Evolutionary conservation across 1,140 invertebrate species (phyloP), one percentile per base, ranked within the genome.

Genomic region (Brachionus koreanus): DNA sequence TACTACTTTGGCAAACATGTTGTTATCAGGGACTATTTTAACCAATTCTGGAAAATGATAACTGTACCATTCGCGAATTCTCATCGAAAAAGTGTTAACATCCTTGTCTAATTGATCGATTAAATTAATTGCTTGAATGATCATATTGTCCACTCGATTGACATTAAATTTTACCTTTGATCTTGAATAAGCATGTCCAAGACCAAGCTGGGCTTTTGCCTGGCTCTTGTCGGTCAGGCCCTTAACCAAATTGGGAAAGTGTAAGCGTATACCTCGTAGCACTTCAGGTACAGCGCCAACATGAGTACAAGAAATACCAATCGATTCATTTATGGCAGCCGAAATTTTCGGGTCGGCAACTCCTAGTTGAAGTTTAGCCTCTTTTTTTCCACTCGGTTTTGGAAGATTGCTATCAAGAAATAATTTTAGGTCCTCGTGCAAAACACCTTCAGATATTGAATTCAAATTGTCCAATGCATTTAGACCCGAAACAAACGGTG

Each of bases 11-110:
- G 95, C 94, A 88, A 95, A 99, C 83, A 93, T 91, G 86, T 97
- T 94, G 87, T 98, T 98, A 84, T 99, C 98, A 12, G 95, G 93
- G 0, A 98, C 93, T 84, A 99, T 94, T 90, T 96, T 97, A 3
- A 94, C 91, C 84, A 99, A 91, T 91, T 99, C 98, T 90, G 98
- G 98, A 89, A 98, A 99, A 88, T 99, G 97, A 87, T 98, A 99
- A 0, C 96, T 96, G 87, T 98, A 99, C 91, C 91, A 91, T 85
- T 91, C 91, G 83, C 90, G 87, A 83, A 89, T 88, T 95, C 84
- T 87, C 97, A 99, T 99, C 61, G 95, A 93, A 87, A 99, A 99
- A 4, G 96, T 98, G 86, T 99, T 99, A 9, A 99, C 92, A 88
- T 99, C 97, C 87, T 99, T 99, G 87, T 99, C 98, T 10, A 99